Percentiles rank a stretch among this genome's conserved stretches.
These are phyloP conservation scores for Lepidochitona cinerea DNA, from an alignment of 2,888 invertebrate species.

Conservation along the genomic window DNA sequence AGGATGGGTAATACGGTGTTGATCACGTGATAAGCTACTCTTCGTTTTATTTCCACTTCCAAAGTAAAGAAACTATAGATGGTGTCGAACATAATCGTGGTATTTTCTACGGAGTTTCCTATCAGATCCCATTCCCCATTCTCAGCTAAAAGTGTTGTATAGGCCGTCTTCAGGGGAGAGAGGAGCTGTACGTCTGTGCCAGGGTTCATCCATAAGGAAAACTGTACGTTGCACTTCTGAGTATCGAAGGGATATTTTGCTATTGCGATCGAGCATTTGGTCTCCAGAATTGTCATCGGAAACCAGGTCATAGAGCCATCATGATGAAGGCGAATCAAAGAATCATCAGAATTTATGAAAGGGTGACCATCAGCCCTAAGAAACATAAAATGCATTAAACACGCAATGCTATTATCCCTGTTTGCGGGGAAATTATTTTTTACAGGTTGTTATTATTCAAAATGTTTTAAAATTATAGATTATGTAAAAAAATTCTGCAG, in stretches of 20 bases:
- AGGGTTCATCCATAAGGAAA: not conserved
- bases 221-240: not conserved
- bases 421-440: no score
- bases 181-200: not conserved
- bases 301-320: not conserved
- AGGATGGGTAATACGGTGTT: conserved; percentile 1
- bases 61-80: not conserved
- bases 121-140: not conserved
- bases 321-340: not conserved
- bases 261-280: not conserved
- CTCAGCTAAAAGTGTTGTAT: not conserved
- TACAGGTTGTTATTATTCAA: no score
- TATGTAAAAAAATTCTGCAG: no score
- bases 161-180: not conserved
- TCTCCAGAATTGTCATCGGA: not conserved
- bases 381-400: no score
- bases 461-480: no score
- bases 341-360: not conserved
- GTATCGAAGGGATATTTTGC: not conserved
- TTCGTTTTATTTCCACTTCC: not conserved
- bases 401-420: no score
- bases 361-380: not conserved
- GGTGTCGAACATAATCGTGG: not conserved
- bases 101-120: not conserved
- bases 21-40: not conserved